Percentiles rank a stretch among this genome's conserved stretches.
phyloP scores from a whole-genome alignment of 2,113 vertebrate species.

The Galemys pyrenaicus region DNA sequence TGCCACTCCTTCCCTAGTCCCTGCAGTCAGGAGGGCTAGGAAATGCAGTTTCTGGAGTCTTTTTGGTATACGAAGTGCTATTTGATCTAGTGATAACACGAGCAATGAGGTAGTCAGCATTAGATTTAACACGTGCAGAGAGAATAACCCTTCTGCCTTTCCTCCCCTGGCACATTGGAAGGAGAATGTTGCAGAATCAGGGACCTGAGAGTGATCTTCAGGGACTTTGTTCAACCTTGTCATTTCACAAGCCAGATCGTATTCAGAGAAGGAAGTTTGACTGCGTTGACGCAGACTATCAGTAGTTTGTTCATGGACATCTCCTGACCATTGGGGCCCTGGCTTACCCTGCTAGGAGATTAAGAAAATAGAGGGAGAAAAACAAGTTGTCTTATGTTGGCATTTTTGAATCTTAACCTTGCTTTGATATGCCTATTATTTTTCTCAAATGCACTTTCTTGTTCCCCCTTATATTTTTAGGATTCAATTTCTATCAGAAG shows the following conservation, averaged over 20 bases:
- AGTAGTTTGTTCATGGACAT: background rate
- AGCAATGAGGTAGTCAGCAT: slow-evolving; percentile 12
- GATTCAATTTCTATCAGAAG: background rate
- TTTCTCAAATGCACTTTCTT: background rate
- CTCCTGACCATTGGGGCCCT: background rate
- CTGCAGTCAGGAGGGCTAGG: background rate
- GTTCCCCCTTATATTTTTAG: background rate
- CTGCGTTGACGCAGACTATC: background rate
- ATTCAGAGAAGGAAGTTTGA: background rate
- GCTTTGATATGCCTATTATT: background rate
- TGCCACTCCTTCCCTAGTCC: background rate
- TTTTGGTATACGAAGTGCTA: background rate
- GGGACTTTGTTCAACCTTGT: background rate
- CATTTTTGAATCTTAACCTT: background rate
- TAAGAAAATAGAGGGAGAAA: background rate
- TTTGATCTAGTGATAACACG: background rate
- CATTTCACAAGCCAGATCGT: background rate
- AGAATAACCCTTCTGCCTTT: background rate
- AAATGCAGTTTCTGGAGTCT: background rate
- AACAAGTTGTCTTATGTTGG: background rate
- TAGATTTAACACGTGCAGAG: background rate
- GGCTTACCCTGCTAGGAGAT: background rate
- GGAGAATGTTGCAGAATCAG: background rate
- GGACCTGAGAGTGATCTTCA: background rate
- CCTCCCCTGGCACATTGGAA: background rate